phyloP scores from a whole-genome alignment of 2,113 vertebrate species.

The Gambusia affinis region DNA sequence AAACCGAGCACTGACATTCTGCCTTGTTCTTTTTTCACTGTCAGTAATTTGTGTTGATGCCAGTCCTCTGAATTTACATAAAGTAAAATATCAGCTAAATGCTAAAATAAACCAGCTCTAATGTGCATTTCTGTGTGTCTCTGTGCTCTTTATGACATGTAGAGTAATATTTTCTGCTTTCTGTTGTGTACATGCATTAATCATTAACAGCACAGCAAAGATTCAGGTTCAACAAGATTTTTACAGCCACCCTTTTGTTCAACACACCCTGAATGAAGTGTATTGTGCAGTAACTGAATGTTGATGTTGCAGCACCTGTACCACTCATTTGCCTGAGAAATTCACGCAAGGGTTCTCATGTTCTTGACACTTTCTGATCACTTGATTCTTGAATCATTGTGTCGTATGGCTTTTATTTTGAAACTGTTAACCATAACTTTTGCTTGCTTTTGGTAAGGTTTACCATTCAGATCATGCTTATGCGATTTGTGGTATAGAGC shows the following conservation, averaged over 20 bases:
- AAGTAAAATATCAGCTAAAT: constrained; percentile 15
- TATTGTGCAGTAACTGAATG: neutral
- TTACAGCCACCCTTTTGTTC: neutral
- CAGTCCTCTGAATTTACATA: constrained; percentile 1
- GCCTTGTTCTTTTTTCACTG: neutral
- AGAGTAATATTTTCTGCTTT: neutral
- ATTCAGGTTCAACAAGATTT: neutral
- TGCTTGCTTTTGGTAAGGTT: too few species aligned
- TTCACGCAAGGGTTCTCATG: neutral
- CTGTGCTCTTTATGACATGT: neutral
- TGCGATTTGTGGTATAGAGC: neutral
- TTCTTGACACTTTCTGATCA: too few species aligned
- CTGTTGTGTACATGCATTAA: neutral
- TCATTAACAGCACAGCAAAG: constrained; percentile 32
- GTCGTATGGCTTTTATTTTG: too few species aligned
- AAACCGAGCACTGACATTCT: neutral
- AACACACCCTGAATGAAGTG: constrained; percentile 2
- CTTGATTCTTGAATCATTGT: too few species aligned
- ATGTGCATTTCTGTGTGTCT: neutral
- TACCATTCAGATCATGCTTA: too few species aligned
- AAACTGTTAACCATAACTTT: too few species aligned
- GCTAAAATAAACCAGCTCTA: neutral
- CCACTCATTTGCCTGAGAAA: neutral
- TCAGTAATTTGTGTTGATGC: neutral
- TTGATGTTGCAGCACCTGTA: neutral